phyloP scores from a whole-genome alignment of 2,888 invertebrate genomes.

The Crioceris asparagi region DNA sequence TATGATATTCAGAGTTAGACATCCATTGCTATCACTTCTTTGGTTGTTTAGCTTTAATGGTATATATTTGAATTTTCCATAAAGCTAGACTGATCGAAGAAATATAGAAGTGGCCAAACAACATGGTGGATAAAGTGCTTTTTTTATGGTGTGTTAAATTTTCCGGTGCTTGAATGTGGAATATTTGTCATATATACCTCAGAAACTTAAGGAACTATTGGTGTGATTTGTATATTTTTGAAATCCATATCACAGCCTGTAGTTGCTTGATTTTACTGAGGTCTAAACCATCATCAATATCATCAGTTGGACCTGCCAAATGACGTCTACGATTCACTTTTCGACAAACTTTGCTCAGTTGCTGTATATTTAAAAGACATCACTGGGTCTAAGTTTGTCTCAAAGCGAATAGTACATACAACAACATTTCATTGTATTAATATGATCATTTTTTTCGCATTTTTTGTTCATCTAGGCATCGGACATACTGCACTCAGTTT shows the following conservation, averaged over 20 bases:
- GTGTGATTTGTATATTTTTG: conserved; percentile 31
- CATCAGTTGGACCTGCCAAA: not conserved
- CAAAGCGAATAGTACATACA: no score
- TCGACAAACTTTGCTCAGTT: conserved; percentile 16
- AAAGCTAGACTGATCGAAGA: conserved; percentile 38
- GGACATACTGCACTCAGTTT: conserved; percentile 14
- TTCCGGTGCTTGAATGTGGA: no score
- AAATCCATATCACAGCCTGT: conserved; percentile 35
- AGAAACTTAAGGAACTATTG: conserved; percentile 35
- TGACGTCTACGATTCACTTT: not conserved
- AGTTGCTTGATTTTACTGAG: conserved; percentile 30
- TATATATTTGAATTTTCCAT: conserved; percentile 29
- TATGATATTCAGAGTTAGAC: no score
- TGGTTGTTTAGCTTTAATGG: conserved; percentile 45
- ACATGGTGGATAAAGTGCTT: no score
- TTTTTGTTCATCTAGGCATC: conserved; percentile 7
- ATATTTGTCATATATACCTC: no score
- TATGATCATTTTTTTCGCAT: not conserved
- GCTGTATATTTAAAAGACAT: conserved; percentile 16
- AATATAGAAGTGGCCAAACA: conserved; percentile 21
- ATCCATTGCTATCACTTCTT: no score
- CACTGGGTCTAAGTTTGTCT: conserved; percentile 21
- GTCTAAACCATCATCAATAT: not conserved
- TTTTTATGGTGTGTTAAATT: no score
- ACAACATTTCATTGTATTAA: no score